phyloP scores from a whole-genome alignment of 92 coral and sea anemone genomes.

The Phenganax marumi region DNA sequence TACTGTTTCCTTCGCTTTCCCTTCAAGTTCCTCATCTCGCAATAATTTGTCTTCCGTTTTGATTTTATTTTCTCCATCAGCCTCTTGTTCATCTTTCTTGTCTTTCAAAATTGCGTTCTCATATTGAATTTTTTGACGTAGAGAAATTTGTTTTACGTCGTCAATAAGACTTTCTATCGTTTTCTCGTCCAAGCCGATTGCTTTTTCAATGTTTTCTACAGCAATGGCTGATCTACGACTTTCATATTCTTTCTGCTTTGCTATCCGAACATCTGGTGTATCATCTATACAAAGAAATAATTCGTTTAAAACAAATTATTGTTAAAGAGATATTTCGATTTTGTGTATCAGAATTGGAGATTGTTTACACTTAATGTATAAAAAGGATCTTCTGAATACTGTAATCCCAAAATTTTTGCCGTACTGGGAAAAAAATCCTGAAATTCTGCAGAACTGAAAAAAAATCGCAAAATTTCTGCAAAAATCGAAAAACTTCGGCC shows the following conservation, averaged over 20 bases:
- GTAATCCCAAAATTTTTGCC: too few species aligned
- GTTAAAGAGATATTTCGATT: not conserved
- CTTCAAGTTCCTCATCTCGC: conserved; percentile 68
- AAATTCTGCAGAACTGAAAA: too few species aligned
- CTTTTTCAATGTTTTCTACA: conserved; percentile 74
- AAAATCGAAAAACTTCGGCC: too few species aligned
- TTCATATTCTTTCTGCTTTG: conserved; percentile 64
- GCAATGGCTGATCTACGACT: conserved; percentile 65
- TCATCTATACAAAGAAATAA: conserved; percentile 14
- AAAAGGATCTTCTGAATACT: too few species aligned
- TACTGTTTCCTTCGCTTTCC: conserved; percentile 74
- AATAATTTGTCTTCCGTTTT: conserved; percentile 60
- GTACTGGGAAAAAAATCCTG: too few species aligned
- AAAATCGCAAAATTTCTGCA: too few species aligned
- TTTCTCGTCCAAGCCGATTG: conserved; percentile 71
- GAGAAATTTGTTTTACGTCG: conserved; percentile 52
- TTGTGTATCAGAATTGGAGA: too few species aligned
- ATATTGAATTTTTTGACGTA: conserved; percentile 17
- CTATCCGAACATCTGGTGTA: conserved; percentile 40
- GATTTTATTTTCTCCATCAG: not conserved
- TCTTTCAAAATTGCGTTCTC: conserved; percentile 32
- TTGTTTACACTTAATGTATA: too few species aligned
- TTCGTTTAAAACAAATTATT: not conserved
- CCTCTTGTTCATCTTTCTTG: conserved; percentile 21
- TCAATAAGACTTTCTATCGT: conserved; percentile 71